Evolutionary conservation across 1,140 invertebrate species (phyloP).

Genomic region (Scaptomyza montana): DNA sequence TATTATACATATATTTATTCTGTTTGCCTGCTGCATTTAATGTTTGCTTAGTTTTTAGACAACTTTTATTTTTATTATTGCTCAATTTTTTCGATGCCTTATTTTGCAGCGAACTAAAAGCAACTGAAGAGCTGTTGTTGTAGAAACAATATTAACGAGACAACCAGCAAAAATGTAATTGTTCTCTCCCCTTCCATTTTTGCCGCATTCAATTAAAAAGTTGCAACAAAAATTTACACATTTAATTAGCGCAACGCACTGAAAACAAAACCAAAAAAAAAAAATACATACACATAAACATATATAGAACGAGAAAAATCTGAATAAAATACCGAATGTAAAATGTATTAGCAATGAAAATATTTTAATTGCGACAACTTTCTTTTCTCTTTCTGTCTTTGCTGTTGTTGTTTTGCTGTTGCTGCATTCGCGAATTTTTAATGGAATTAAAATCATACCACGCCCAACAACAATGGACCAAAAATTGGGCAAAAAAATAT

Average conservation of each 20-base stretch:
- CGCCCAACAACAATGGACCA: constrained; percentile 32
- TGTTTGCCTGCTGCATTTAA: constrained; percentile 11
- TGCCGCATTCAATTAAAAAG: constrained; percentile 79
- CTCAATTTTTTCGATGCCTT: constrained; percentile 15
- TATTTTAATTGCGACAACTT: constrained; percentile 72
- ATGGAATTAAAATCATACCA: constrained; percentile 77
- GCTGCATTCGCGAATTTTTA: constrained; percentile 66
- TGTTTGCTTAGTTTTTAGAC: constrained; percentile 48
- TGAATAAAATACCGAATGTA: constrained; percentile 40
- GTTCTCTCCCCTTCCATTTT: constrained; percentile 36
- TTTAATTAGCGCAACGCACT: constrained; percentile 71
- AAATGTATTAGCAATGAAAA: constrained; percentile 79
- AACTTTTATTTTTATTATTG: constrained; percentile 18
- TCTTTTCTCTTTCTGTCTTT: constrained; percentile 1
- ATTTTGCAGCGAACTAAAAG: constrained; percentile 69
- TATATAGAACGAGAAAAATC: constrained; percentile 32
- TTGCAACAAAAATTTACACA: constrained; percentile 72
- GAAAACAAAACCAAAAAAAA: constrained; percentile 7
- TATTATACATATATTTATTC: constrained; percentile 12
- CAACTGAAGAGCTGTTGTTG: constrained; percentile 61
- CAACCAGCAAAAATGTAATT: neutral
- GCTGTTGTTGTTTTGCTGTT: constrained; percentile 28
- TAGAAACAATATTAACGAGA: constrained; percentile 27
- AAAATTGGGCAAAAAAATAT: no score
- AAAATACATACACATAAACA: neutral